Percentiles rank a stretch among this genome's conserved stretches.
These are phyloP conservation scores for Psammodynastes pulverulentus DNA, from an alignment of 2,113 vertebrate genomes.

Conservation along the genomic window DNA sequence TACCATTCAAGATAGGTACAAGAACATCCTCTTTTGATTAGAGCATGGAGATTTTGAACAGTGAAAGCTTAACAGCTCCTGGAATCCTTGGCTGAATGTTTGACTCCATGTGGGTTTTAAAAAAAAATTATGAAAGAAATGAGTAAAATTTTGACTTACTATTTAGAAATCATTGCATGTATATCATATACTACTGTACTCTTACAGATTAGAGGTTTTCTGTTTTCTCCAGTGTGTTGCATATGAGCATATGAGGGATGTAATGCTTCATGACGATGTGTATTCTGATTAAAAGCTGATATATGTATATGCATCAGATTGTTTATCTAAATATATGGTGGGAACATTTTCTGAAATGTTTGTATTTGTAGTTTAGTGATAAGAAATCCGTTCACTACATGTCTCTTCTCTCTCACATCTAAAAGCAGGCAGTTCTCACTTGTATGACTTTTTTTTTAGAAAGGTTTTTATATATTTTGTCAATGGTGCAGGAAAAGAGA, in stretches of 20 bases:
- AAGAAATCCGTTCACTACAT: slow-evolving; percentile 26
- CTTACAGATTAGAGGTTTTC: background rate
- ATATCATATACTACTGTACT: background rate
- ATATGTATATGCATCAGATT: background rate
- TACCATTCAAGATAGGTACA: background rate
- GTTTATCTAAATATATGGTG: background rate
- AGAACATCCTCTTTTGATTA: background rate
- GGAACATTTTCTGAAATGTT: background rate
- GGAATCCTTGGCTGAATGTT: background rate
- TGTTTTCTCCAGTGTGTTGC: background rate
- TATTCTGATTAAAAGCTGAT: background rate
- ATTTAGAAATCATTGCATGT: background rate
- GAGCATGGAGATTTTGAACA: background rate
- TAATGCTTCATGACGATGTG: background rate
- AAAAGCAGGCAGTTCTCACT: slow-evolving; percentile 38
- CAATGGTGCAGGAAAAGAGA: background rate
- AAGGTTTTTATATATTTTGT: background rate
- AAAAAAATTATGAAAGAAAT: background rate
- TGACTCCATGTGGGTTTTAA: background rate
- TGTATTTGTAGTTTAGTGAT: background rate
- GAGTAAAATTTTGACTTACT: background rate
- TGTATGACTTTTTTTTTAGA: background rate
- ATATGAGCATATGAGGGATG: background rate
- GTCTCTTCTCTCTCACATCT: slow-evolving; percentile 27
- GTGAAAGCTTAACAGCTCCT: background rate